Conservation (phyloP, 2,113 vertebrate genomes). For the Entosphenus tridentatus region DNA sequence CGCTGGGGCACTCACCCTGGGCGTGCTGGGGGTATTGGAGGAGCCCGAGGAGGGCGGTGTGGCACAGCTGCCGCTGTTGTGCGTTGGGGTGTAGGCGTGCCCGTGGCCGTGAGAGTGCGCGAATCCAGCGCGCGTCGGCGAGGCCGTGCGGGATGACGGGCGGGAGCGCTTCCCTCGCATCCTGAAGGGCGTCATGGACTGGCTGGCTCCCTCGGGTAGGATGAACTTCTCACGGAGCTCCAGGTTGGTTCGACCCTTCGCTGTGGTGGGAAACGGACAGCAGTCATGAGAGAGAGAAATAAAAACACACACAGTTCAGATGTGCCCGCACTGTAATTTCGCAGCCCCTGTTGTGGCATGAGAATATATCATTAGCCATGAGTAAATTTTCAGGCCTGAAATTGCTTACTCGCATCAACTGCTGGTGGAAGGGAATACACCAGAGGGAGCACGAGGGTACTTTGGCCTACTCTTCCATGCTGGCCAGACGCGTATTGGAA, state of each 20-base stretch:
- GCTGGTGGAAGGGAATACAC: too few relatives aligned
- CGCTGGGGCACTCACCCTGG: neutral
- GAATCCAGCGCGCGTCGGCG: neutral
- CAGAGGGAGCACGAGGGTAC: too few relatives aligned
- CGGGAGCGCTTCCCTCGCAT: neutral
- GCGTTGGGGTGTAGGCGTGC: constrained; percentile 52
- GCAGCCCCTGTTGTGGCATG: neutral
- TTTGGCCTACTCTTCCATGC: too few relatives aligned
- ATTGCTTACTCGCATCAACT: too few relatives aligned
- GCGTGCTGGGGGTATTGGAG: neutral
- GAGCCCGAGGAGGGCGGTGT: constrained; percentile 42
- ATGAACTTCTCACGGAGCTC: constrained; percentile 5
- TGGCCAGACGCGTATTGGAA: too few relatives aligned
- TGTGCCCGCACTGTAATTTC: neutral
- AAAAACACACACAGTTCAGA: neutral
- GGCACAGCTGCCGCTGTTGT: constrained; percentile 70
- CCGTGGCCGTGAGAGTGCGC: neutral
- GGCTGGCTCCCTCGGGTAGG: constrained; percentile 3
- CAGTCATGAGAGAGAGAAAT: too few relatives aligned
- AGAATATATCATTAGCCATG: neutral
- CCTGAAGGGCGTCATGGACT: constrained; percentile 4
- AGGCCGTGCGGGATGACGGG: constrained; percentile 1
- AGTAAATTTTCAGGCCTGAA: neutral
- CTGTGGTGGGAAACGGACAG: neutral
- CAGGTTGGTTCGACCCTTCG: constrained; percentile 6